A percentile compares a stretch with the other conserved stretches of the same genome.
Evolutionary conservation across 1,140 invertebrate genomes (phyloP).

Genomic region (Neuroterus valhalla): DNA sequence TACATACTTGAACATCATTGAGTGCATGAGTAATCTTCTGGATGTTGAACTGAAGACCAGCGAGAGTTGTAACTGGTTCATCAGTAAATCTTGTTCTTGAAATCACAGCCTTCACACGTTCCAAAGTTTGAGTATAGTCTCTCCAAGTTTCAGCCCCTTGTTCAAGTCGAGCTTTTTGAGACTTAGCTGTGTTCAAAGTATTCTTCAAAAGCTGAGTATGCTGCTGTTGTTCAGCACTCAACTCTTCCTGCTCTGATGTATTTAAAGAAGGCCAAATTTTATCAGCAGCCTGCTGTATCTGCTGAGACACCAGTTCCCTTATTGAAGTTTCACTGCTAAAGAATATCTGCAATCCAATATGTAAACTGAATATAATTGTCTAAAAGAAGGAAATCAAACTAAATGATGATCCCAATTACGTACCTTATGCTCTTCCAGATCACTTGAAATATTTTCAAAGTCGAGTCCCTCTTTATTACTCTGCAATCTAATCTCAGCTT

Average conservation of each 20-base stretch:
- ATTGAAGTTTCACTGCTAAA: conserved; percentile 87
- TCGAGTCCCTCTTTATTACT: conserved; percentile 89
- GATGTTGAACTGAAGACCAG: conserved; percentile 86
- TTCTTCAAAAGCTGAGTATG: conserved; percentile 87
- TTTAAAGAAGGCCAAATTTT: conserved; percentile 90
- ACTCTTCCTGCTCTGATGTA: conserved; percentile 85
- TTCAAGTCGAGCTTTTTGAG: conserved; percentile 83
- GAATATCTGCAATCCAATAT: conserved; percentile 76
- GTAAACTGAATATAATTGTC: neutral
- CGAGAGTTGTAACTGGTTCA: conserved; percentile 84
- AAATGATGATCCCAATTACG: conserved; percentile 15
- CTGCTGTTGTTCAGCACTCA: conserved; percentile 86
- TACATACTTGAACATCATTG: conserved; percentile 84
- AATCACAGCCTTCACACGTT: conserved; percentile 84
- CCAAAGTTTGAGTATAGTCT: conserved; percentile 84
- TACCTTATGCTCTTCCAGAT: conserved; percentile 90
- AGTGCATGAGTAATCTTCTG: conserved; percentile 86
- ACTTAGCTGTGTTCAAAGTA: conserved; percentile 86
- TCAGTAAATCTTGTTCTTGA: conserved; percentile 84
- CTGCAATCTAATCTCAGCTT: conserved; percentile 86
- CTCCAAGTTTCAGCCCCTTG: conserved; percentile 87
- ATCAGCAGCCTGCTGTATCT: conserved; percentile 88
- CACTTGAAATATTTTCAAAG: conserved; percentile 87
- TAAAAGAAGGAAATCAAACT: neutral
- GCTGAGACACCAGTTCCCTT: conserved; percentile 86